Conservation (phyloP, 1,140 invertebrate species). For the Pseudobourletiella spinata region DNA sequence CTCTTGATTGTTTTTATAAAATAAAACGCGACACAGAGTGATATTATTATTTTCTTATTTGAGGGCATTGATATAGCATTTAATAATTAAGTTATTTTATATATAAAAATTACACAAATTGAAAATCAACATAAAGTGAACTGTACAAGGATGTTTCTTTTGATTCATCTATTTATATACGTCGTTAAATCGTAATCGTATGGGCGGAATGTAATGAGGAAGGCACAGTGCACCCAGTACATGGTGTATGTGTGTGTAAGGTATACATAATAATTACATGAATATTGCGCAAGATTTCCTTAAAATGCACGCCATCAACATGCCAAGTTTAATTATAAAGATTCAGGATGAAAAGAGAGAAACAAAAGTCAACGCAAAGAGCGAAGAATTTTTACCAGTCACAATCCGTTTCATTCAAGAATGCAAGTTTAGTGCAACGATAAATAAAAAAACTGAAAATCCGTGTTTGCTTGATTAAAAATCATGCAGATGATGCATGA, state of each 20-base stretch:
- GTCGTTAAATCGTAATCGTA: conserved; percentile 4
- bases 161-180: background rate
- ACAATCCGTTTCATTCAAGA: too few relatives aligned
- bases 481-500: too few relatives aligned
- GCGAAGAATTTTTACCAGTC: background rate
- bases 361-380: background rate
- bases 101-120: conserved; percentile 24
- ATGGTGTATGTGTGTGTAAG: conserved; percentile 11
- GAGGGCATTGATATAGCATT: background rate
- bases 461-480: too few relatives aligned
- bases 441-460: too few relatives aligned
- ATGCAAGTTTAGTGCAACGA: too few relatives aligned
- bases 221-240: conserved; percentile 16
- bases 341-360: too few relatives aligned
- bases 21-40: too few relatives aligned
- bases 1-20: too few relatives aligned
- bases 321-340: too few relatives aligned
- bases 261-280: background rate
- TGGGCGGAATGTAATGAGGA: conserved; percentile 22
- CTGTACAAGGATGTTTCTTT: conserved; percentile 15
- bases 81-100: conserved; percentile 12
- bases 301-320: too few relatives aligned
- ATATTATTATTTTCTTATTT: background rate
- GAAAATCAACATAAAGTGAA: conserved; percentile 23
- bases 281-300: background rate